phyloP scores from a whole-genome alignment of 2,797 vertebrate species.

The Sphenopsis melanotis region DNA sequence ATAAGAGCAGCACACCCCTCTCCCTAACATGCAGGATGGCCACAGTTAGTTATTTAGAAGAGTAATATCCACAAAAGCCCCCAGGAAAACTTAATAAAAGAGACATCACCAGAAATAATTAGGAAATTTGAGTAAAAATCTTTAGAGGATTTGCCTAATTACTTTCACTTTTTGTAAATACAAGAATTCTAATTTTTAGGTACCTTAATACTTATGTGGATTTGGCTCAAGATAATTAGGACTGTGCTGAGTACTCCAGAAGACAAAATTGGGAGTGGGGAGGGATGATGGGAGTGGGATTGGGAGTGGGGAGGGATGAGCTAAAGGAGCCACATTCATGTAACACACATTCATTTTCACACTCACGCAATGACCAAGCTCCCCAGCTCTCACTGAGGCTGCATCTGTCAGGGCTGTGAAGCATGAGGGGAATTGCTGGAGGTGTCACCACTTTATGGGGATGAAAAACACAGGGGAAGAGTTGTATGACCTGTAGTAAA shows the following conservation, averaged over 20 bases:
- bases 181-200: not conserved
- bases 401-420: not conserved
- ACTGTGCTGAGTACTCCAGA: not conserved
- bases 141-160: not conserved
- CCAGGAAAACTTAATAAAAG: not conserved
- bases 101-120: not conserved
- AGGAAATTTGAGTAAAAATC: not conserved
- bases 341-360: not conserved
- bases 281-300: not conserved
- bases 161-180: not conserved
- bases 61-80: not conserved
- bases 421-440: not conserved
- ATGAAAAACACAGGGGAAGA: not conserved
- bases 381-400: not conserved
- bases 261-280: not conserved
- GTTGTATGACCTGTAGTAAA: not conserved
- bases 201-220: not conserved
- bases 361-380: fast-evolving
- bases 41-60: not conserved
- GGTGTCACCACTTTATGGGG: not conserved
- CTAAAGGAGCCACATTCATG: not conserved
- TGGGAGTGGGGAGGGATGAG: not conserved
- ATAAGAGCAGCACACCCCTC: not conserved
- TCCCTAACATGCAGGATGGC: not conserved
- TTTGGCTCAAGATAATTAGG: not conserved